Percentiles rank a stretch among this genome's conserved stretches.
These are phyloP conservation scores for Habropoda laboriosa DNA, from an alignment of 1,140 invertebrate genomes.

Conservation along the genomic window DNA sequence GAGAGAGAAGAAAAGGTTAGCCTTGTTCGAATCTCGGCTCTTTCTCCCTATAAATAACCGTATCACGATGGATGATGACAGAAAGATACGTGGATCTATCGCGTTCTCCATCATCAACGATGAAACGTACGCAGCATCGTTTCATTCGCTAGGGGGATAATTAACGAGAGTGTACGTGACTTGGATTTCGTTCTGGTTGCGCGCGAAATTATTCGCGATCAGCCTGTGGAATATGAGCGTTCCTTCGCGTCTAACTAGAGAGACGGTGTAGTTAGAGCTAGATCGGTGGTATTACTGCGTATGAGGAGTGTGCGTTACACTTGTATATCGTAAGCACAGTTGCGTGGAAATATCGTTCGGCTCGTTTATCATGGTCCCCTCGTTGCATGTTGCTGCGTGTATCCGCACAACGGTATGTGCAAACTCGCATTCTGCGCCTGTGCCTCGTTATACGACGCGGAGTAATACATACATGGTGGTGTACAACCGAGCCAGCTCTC, in stretches of 20 bases:
- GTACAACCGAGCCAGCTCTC: conserved; percentile 9
- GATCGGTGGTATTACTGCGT: neutral
- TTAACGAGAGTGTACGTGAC: neutral
- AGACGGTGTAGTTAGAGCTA: conserved; percentile 27
- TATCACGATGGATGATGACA: no score
- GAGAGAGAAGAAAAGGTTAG: neutral
- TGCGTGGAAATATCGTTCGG: conserved; percentile 43
- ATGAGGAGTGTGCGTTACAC: neutral
- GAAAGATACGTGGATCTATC: no score
- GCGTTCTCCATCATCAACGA: no score
- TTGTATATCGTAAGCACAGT: neutral
- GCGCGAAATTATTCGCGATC: no score
- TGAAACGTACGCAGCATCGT: no score
- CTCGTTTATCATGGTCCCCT: conserved; percentile 18
- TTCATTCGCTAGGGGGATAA: neutral
- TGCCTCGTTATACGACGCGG: neutral
- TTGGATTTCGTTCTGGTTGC: neutral
- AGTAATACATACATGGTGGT: neutral
- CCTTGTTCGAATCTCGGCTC: neutral
- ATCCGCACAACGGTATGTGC: neutral
- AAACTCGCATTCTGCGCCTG: neutral
- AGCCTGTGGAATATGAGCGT: neutral
- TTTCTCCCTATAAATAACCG: no score
- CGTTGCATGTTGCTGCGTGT: neutral
- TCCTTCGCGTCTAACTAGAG: no score